Conservation (phyloP, 1,140 invertebrate species). For the Trichonephila clavipes region DNA sequence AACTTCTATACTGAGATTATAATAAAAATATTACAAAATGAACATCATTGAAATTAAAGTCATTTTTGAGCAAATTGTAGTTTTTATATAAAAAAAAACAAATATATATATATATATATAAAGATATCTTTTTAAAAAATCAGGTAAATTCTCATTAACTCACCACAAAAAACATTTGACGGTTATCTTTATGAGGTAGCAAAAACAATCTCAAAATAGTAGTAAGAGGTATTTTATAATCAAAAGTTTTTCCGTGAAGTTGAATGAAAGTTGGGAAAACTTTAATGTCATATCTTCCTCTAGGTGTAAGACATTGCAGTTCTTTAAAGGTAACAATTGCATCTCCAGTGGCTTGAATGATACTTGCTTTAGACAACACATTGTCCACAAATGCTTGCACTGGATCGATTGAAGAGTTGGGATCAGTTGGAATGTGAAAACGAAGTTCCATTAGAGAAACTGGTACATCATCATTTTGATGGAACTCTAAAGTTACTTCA, state of each 20-base stretch:
- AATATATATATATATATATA: too few relatives aligned
- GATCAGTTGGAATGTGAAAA: constrained; percentile 96
- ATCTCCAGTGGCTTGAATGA: constrained; percentile 98
- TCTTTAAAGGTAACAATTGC: constrained; percentile 98
- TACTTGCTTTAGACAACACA: constrained; percentile 97
- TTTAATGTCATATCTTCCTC: constrained; percentile 99
- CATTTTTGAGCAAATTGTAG: too few relatives aligned
- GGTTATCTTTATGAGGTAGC: constrained; percentile 97
- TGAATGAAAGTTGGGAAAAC: constrained; percentile 98
- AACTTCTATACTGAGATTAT: too few relatives aligned
- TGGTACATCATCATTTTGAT: constrained; percentile 99
- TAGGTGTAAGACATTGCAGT: constrained; percentile 98
- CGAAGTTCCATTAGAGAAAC: constrained; percentile 98
- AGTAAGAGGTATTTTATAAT: constrained; percentile 99
- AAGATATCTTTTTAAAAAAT: not conserved
- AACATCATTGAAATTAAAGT: too few relatives aligned
- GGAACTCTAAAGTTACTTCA: constrained; percentile 99
- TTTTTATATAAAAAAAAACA: too few relatives aligned
- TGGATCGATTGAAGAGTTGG: constrained; percentile 89
- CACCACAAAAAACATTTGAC: constrained; percentile 99
- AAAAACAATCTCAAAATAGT: constrained; percentile 96
- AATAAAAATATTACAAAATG: too few relatives aligned
- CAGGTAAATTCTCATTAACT: constrained; percentile 78
- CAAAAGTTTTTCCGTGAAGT: constrained; percentile 99
- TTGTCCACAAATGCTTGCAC: constrained; percentile 96